Evolutionary conservation across 2,888 invertebrate genomes (phyloP).

Genomic region (Clitarchus hookeri): DNA sequence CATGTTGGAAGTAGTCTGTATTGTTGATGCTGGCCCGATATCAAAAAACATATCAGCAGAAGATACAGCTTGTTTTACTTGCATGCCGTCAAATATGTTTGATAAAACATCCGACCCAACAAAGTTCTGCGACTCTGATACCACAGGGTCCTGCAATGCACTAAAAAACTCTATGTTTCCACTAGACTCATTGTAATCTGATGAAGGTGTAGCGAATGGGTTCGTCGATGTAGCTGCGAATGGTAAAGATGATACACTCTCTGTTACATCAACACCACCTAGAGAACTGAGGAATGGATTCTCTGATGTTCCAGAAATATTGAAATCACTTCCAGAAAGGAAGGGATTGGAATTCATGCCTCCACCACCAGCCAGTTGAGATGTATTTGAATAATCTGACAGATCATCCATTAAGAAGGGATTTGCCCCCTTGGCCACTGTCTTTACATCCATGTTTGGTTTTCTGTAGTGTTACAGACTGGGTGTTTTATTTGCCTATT

Average conservation of each 20-base stretch:
- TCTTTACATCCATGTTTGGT: constrained; percentile 57
- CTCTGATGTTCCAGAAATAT: constrained; percentile 54
- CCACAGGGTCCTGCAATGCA: neutral
- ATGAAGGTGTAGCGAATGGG: constrained; percentile 50
- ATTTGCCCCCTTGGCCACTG: constrained; percentile 63
- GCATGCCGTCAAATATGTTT: constrained; percentile 6
- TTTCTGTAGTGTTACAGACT: neutral
- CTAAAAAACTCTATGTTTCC: neutral
- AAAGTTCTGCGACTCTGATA: neutral
- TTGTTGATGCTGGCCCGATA: neutral
- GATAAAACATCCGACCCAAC: neutral
- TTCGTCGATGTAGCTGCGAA: constrained; percentile 47
- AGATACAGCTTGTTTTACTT: neutral
- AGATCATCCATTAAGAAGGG: constrained; percentile 75
- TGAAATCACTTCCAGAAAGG: constrained; percentile 58
- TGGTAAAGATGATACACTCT: constrained; percentile 15
- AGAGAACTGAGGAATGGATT: constrained; percentile 70
- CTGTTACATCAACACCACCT: constrained; percentile 23
- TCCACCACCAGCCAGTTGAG: constrained; percentile 49
- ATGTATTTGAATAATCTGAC: constrained; percentile 58
- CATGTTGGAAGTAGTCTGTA: neutral
- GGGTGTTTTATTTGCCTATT: constrained; percentile 50
- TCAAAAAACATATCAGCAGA: constrained; percentile 38
- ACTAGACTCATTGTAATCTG: constrained; percentile 12
- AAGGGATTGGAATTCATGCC: constrained; percentile 68